Percentiles rank a stretch among this genome's conserved stretches.
These are phyloP conservation scores for Meloidogyne hapla DNA, from an alignment of 1,140 invertebrate genomes.

Conservation along the genomic window DNA sequence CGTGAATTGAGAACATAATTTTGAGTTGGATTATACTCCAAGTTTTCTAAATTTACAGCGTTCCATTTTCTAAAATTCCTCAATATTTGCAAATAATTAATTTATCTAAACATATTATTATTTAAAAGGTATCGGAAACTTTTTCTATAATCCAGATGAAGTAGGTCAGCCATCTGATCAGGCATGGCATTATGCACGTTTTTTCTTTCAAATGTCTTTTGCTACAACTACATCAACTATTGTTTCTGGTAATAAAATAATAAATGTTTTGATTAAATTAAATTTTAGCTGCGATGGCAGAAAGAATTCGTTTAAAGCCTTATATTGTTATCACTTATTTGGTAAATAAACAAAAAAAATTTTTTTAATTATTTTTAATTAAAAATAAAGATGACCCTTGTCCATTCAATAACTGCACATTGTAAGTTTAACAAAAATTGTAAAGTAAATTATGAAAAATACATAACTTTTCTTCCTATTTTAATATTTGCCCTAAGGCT, in stretches of 20 bases:
- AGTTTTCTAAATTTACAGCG: too few relatives aligned
- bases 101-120: background rate
- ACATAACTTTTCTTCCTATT: too few relatives aligned
- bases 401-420: conserved; percentile 89
- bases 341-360: background rate
- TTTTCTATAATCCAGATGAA: conserved; percentile 66
- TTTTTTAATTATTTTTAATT: background rate
- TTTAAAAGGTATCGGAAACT: conserved; percentile 67
- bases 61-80: background rate
- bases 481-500: too few relatives aligned
- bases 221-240: conserved; percentile 67
- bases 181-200: conserved; percentile 61
- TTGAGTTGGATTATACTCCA: too few relatives aligned
- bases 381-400: conserved; percentile 73
- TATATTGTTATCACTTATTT: conserved; percentile 85
- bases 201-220: conserved; percentile 66
- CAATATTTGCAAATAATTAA: background rate
- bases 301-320: conserved; percentile 80
- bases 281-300: conserved; percentile 66
- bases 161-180: conserved; percentile 47
- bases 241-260: conserved; percentile 51
- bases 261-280: conserved; percentile 9
- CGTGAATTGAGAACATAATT: too few relatives aligned
- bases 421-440: conserved; percentile 68
- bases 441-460: conserved; percentile 45